phyloP scores from a whole-genome alignment of 1,140 invertebrate genomes.

The Euwallacea fornicatus region DNA sequence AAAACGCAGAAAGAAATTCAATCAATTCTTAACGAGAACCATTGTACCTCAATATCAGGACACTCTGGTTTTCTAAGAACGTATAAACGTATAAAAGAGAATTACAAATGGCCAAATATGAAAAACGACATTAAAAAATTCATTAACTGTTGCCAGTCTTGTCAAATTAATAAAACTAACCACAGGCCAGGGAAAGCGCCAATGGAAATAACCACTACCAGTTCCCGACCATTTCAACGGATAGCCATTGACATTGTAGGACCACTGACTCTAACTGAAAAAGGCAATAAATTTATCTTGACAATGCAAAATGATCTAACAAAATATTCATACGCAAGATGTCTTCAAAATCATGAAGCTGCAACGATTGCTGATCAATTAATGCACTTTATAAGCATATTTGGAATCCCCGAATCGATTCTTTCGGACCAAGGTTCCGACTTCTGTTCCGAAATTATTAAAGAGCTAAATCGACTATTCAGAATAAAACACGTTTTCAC shows the following conservation, averaged over 20 bases:
- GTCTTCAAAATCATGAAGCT: no score
- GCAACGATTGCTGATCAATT: no score
- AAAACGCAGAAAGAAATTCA: not conserved
- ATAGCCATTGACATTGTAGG: not conserved
- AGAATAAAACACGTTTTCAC: not conserved
- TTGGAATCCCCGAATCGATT: no score
- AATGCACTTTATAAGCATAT: no score
- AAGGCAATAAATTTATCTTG: slow-evolving; percentile 27
- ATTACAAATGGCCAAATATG: not conserved
- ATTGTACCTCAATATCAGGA: not conserved
- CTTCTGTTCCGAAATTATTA: no score
- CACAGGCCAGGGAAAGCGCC: not conserved
- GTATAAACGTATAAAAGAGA: not conserved
- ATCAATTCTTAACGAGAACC: slow-evolving; percentile 41
- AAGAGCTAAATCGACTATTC: not conserved
- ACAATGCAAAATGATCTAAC: no score
- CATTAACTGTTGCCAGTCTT: not conserved
- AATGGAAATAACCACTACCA: not conserved
- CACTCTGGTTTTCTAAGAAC: not conserved
- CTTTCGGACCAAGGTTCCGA: no score
- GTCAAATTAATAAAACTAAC: not conserved
- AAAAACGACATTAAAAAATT: not conserved
- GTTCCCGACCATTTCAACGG: not conserved
- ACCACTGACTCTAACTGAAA: slow-evolving; percentile 6
- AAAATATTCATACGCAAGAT: no score